Evolutionary conservation across 2,113 vertebrate species (phyloP).

Genomic region (Semicossyphus pulcher): DNA sequence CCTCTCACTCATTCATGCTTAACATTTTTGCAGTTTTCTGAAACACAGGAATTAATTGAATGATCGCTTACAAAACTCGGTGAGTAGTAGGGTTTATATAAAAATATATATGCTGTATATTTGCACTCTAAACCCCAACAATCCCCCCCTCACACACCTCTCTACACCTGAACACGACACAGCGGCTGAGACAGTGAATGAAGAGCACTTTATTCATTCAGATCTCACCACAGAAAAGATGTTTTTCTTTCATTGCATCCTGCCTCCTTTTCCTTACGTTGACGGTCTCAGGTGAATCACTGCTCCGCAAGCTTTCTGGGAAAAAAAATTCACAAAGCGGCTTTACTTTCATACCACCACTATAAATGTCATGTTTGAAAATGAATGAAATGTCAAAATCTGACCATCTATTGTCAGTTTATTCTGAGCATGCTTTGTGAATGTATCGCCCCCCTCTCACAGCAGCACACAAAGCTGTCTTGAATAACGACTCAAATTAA

Average conservation of each 20-base stretch:
- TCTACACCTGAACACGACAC: slow-evolving; percentile 41
- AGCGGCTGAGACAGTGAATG: slow-evolving; percentile 64
- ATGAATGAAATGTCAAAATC: slow-evolving; percentile 13
- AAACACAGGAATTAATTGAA: slow-evolving; percentile 89
- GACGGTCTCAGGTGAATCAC: slow-evolving; percentile 62
- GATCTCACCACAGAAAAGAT: slow-evolving; percentile 51
- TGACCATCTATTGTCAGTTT: slow-evolving; percentile 3
- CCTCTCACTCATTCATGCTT: slow-evolving; percentile 82
- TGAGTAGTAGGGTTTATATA: slow-evolving; percentile 82
- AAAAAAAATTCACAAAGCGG: slow-evolving; percentile 73
- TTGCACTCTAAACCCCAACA: slow-evolving; percentile 56
- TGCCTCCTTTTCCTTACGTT: slow-evolving; percentile 41
- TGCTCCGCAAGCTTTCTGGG: slow-evolving; percentile 44
- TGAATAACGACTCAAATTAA: slow-evolving; percentile 43
- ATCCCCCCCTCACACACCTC: slow-evolving; percentile 14
- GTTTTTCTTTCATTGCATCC: slow-evolving; percentile 48
- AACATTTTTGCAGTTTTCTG: slow-evolving; percentile 87
- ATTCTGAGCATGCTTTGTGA: slow-evolving; percentile 76
- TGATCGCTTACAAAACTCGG: slow-evolving; percentile 81
- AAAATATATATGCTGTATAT: slow-evolving; percentile 1
- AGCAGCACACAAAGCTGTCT: slow-evolving; percentile 44
- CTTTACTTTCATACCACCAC: not conserved
- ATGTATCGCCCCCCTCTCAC: slow-evolving; percentile 65
- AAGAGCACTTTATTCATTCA: slow-evolving; percentile 65
- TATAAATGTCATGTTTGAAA: not conserved